A percentile compares a stretch with the other conserved stretches of the same genome.
These are phyloP conservation scores for Drosophila dunni DNA, from an alignment of 1,140 invertebrate genomes.

Conservation along the genomic window DNA sequence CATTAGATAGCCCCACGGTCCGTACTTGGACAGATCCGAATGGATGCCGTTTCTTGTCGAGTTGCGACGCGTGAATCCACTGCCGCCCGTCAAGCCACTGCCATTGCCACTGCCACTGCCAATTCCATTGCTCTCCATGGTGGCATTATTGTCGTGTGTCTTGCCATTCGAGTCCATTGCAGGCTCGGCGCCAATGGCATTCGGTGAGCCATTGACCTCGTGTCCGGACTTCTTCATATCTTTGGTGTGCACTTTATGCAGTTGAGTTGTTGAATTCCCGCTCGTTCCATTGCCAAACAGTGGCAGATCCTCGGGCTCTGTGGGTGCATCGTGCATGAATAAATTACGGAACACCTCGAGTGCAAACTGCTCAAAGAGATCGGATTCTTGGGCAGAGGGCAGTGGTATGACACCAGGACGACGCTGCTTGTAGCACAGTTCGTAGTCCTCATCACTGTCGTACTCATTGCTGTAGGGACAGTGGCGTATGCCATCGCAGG, in stretches of 20 bases:
- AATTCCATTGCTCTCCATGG: constrained; percentile 33
- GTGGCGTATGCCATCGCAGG: constrained; percentile 87
- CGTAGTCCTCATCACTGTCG: constrained; percentile 85
- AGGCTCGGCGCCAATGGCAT: constrained; percentile 54
- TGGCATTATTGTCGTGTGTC: constrained; percentile 64
- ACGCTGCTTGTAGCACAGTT: constrained; percentile 82
- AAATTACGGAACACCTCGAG: constrained; percentile 80
- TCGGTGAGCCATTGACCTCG: constrained; percentile 59
- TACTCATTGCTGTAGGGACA: constrained; percentile 87
- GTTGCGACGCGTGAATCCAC: constrained; percentile 73
- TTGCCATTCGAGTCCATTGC: constrained; percentile 22
- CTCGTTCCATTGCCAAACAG: constrained; percentile 43
- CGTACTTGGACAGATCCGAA: constrained; percentile 87
- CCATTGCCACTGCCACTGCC: constrained; percentile 8
- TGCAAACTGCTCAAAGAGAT: constrained; percentile 79
- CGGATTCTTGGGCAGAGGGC: constrained; percentile 67
- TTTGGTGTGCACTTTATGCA: constrained; percentile 75
- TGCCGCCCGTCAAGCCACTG: constrained; percentile 36
- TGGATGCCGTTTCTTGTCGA: constrained; percentile 73
- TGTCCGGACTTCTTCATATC: constrained; percentile 69
- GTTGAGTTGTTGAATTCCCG: constrained; percentile 58
- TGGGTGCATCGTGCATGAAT: constrained; percentile 71
- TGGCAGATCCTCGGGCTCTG: constrained; percentile 53
- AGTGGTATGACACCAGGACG: constrained; percentile 67
- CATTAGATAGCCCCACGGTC: constrained; percentile 88